Base-by-base conservation (phyloP, 2,888 invertebrate species). In the Amblyjoppa fuscipennis region DNA sequence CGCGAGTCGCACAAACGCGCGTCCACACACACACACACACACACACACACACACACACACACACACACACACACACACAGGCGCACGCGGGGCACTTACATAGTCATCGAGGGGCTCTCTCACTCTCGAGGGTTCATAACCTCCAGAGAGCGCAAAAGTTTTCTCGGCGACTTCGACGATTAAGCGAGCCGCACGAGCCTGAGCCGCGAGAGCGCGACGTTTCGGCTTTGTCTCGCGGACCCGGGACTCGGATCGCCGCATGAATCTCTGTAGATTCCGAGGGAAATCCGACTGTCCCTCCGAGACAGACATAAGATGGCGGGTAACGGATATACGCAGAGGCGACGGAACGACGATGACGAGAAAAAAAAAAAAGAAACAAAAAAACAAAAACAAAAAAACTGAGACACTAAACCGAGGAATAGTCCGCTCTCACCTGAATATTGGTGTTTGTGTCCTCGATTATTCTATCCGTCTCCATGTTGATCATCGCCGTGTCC, bases 391-490 rank as follows among this genome's bases (percentile, higher is more conserved):
- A 9, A 41, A 41, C 34, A 51, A 38, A 66, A 41, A 53, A 51
- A 38, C 59, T 51, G 56, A 59, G 51, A 45, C 41, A 41, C 2
- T 9, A 41, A 41, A 41, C 9, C 41, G 11, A 41, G 45, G 34
- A 69, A 64, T 64, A 70, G 71, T 76, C 51, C 13, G 51, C 41
- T 41, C 79, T 86, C 77, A 96, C 96, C 96, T 96, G 96, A 93
- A 96, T 95, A 95, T 96, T 96, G 93, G 96, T 91, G 95, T 95
- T 96, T 90, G 96, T 95, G 94, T 98, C 98, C 95, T 97, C 97
- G 95, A 97, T 97, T 95, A 97, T 96, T 96, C 97, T 97, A 96
- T 98, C 98, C 95, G 97, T 98, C 96, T 98, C 98, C 98, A 98
- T 98, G 96, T 97, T 97, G 95, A 96, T 96, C 96, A 97, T 96